Conservation (phyloP, 2,113 vertebrate genomes). For the Oncorhynchus mykiss region DNA sequence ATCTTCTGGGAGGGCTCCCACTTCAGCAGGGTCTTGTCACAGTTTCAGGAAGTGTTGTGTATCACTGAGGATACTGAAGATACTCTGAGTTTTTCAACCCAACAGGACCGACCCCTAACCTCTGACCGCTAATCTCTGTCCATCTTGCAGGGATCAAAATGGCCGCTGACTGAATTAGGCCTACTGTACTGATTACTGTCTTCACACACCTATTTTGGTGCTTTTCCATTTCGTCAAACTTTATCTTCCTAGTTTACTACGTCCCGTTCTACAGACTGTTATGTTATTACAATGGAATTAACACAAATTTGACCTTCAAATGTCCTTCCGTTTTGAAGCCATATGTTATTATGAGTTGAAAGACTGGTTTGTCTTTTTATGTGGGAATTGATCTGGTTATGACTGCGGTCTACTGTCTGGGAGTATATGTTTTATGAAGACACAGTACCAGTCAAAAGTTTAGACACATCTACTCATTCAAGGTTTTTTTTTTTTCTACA, state of each 20-base stretch:
- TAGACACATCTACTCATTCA: too few relatives aligned
- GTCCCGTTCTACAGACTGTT: background rate
- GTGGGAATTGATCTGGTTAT: too few relatives aligned
- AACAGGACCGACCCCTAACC: background rate
- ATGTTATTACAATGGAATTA: background rate
- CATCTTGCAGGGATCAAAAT: background rate
- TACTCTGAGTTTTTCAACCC: background rate
- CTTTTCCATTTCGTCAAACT: background rate
- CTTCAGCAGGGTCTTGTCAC: constrained; percentile 68
- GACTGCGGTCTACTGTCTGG: too few relatives aligned
- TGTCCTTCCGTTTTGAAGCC: background rate
- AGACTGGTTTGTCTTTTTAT: too few relatives aligned
- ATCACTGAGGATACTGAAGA: constrained; percentile 16
- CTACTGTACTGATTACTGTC: background rate
- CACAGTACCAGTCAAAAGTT: too few relatives aligned
- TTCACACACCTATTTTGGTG: background rate
- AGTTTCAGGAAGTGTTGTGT: constrained; percentile 76
- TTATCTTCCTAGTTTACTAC: background rate
- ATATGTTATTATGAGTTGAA: background rate
- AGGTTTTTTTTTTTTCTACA: too few relatives aligned
- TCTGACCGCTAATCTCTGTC: too few relatives aligned
- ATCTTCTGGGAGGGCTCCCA: constrained; percentile 92
- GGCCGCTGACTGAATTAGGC: background rate
- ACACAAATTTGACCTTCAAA: too few relatives aligned
- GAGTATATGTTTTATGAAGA: background rate